These are phyloP conservation scores for Rotaria macrura DNA, from an alignment of 2,888 invertebrate species.

Conservation along the genomic window DNA sequence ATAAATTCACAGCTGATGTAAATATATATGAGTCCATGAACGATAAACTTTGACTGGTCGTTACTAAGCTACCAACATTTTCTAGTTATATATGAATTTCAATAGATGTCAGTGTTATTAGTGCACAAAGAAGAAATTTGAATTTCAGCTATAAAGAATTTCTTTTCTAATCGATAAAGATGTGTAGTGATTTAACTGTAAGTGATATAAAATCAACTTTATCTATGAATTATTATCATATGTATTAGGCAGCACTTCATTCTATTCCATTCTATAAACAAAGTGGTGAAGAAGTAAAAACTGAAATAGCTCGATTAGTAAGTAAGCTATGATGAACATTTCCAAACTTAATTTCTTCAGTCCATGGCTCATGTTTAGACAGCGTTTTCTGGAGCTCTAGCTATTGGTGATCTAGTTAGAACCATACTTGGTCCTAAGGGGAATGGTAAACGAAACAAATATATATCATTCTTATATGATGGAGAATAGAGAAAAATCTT, in stretches of 20 bases:
- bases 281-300: constrained; percentile 94
- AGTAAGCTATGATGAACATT: constrained; percentile 24
- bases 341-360: no score
- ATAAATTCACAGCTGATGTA: not conserved
- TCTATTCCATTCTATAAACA: constrained; percentile 83
- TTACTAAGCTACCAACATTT: not conserved
- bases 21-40: not conserved
- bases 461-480: no score
- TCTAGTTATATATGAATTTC: not conserved
- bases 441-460: constrained; percentile 60
- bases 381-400: constrained; percentile 93
- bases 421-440: constrained; percentile 95
- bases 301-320: constrained; percentile 78
- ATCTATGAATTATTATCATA: not conserved
- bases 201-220: not conserved
- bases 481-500: no score
- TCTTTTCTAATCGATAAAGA: not conserved
- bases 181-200: not conserved
- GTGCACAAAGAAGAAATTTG: not conserved
- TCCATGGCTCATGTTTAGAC: constrained; percentile 54
- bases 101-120: not conserved
- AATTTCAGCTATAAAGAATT: no score
- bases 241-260: constrained; percentile 57
- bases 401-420: constrained; percentile 93
- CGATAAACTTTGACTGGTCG: not conserved